Evolutionary conservation across 2,113 vertebrate species (phyloP), one percentile per base, ranked within the genome.

Genomic region (Epinephelus cyanopodus): DNA sequence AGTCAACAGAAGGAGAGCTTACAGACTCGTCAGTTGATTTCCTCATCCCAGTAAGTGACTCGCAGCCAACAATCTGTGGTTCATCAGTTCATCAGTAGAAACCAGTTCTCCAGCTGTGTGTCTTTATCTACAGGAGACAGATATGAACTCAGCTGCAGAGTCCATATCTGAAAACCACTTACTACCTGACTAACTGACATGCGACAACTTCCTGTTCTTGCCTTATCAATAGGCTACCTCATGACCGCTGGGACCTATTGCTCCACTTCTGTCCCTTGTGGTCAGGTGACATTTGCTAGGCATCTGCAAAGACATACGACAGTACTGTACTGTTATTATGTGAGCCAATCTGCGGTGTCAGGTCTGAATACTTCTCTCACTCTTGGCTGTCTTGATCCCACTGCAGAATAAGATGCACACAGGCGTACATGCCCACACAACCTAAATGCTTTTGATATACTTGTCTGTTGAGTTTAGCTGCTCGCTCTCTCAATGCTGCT

Each of bases 391-490:
- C 39, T 60, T 60, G 39, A 60, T 48, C 25, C 25, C 60, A 13
- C 69, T n/a, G 27, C 57, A 62, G 19, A 50, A 52, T 37, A 50
- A 50, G 25, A 61, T 74, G 42, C 13, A 33, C 33, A 72, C 11
- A 54, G 67, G 50, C 19, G 67, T 69, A 15, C 29, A 27, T 45
- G 54, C 69, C 37, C 69, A 74, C 56, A 61, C 25, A 74, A 29
- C 18, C 56, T 61, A 29, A 48, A 74, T 61, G 33, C 56, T 73
- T 58, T 57, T 21, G 15, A 73, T 60, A 11, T 18, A 42, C 67
- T 54, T 72, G 19, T 23, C 6, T 70, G 67, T 56, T 53, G 53
- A 57, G n/a, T 45, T 45, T 58, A 47, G 14, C 39, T 42, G 19
- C 33, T 71, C n/a, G 11, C 68, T 19, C 53, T 23, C 67, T 45